Base-by-base conservation (phyloP, 2,113 vertebrate species). In the Dasyprocta punctata region DNA sequence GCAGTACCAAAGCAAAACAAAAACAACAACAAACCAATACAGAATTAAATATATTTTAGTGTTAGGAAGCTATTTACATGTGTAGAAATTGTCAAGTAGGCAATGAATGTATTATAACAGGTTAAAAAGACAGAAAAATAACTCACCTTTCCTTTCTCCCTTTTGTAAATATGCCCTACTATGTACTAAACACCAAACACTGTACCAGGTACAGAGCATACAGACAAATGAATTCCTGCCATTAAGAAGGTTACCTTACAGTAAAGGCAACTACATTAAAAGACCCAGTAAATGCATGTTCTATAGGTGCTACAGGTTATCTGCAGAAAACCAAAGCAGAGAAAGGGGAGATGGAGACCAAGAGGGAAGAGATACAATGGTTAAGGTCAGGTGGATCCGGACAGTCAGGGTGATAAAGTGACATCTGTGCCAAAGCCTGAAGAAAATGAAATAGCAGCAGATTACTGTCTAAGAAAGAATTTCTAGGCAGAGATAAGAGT, bases 271-370 rank as follows among this genome's bases (percentile, higher is more conserved):
- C 61, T 2, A 63, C 52, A 63, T 36, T 41, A n/a, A 92, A 61
- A 88, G 20, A 5, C 10, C 4, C 10, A 69, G 33, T 58, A 63
- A 93, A 22, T 6, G 19, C 0, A 7, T 6, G 28, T 9, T 77
- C 1, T 28, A 36, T 33, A 19, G n/a, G 56, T 19, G 36, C 16
- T 44, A 36, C 24, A 65, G n/a, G 30, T 67, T 49, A 33, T 86
- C 84, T 54, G 19, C 6, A 63, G 60, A 81, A 94, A 80, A 58
- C 38, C 80, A 89, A 84, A 95, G 88, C 81, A 94, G 44, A 11
- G 2, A 26, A 41, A 67, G 28, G 12, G 41, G 33, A 83, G 17
- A 52, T 1, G 11, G 78, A 58, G 33, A 52, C n/a, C 9, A 5
- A 44, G 0, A 63, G 19, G 56, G 30, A 54, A 47, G 16, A 20